Base-by-base conservation (phyloP, 2,113 vertebrate genomes). In the Crotalus tigris region DNA sequence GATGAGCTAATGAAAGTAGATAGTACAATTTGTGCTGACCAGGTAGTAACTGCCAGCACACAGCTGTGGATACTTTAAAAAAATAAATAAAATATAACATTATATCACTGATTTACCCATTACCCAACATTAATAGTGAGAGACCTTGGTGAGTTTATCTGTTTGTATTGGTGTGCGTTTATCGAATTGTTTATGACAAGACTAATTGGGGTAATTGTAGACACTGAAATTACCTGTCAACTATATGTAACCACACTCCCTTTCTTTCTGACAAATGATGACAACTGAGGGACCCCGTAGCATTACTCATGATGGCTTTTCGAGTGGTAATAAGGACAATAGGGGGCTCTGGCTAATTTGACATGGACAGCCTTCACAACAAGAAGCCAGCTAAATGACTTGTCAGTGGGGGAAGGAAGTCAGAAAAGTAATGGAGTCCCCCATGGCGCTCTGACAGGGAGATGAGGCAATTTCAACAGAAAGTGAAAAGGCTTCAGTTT, bases 211-310 rank as follows among this genome's bases (percentile, higher is more conserved):
- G 98, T 99, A 99, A 99, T 99, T 99, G 98, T 99, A 99, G 99
- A 98, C 98, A 98, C 99, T 98, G 99, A 99, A 99, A 99, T 99
- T 99, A 99, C 99, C 99, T 99, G 99, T 99, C 99, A 99, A 98
- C 98, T 98, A 98, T 98, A 98, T 98, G 98, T 98, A 98, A 98
- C 98, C 98, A 99, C 98, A 98, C 98, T 98, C 98, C 98, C 97
- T 98, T 97, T 98, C 98, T 98, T 98, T 98, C 98, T 99, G 99
- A 99, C 99, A 99, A 98, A 98, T 98, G 98, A 98, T 99, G 99
- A 99, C 99, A 99, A 98, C 98, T 98, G 98, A 99, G 98, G 98
- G 98, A 98, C 98, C 98, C 98, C 98, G 97, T 98, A 98, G 99
- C 99, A 99, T 99, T 98, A 98, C 98, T 98, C 98, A 98, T 99